Conservation (phyloP, 2,888 invertebrate genomes). For the Labia minor region DNA sequence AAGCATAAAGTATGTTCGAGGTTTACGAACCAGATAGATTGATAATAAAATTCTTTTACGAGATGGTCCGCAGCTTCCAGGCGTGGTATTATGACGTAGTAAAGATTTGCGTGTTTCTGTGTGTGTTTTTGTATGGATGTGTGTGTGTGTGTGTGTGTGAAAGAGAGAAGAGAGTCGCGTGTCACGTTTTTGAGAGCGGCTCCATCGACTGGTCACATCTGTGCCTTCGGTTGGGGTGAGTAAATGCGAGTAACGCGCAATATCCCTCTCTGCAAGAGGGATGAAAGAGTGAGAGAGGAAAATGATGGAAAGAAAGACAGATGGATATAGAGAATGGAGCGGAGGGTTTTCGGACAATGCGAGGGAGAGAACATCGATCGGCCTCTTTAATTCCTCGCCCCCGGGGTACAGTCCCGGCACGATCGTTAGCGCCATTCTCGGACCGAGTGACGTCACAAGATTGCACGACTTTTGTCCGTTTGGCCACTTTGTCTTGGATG, state of each 20-base stretch:
- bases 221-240: not conserved
- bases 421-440: constrained; percentile 1
- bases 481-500: too few species aligned
- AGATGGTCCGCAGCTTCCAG: constrained; percentile 7
- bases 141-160: not conserved
- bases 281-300: not conserved
- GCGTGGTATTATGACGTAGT: constrained; percentile 13
- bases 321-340: not conserved
- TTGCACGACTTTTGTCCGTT: not conserved
- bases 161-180: not conserved
- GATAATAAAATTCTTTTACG: constrained; percentile 13
- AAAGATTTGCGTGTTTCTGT: not conserved
- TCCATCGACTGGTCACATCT: constrained; percentile 13
- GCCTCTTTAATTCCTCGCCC: constrained; percentile 13
- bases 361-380: constrained; percentile 1
- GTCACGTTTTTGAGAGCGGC: constrained; percentile 7
- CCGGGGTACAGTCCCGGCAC: not conserved
- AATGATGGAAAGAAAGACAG: constrained; percentile 13
- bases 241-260: constrained; percentile 13
- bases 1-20: not conserved
- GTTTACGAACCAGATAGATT: constrained; percentile 13
- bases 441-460: not conserved
- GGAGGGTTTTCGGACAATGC: constrained; percentile 4
- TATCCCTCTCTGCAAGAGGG: not conserved
- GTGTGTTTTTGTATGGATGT: not conserved